Conservation (phyloP, 2,797 vertebrate genomes). For the Tokudaia tokunoshimensis region DNA sequence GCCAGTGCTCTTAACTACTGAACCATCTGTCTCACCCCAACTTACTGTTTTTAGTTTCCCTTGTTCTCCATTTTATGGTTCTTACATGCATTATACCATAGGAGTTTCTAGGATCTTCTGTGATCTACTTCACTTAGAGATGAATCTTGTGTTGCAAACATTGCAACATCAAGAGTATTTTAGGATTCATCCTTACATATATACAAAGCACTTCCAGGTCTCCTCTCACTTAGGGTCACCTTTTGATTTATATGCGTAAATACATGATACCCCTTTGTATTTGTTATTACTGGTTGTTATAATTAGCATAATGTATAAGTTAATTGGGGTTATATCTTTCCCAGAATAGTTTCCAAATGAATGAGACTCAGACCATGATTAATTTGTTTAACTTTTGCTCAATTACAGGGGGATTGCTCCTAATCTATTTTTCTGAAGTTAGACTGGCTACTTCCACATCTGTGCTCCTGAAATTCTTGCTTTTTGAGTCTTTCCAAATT, state of each 20-base stretch:
- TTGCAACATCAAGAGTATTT: background rate
- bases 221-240: background rate
- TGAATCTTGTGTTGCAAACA: background rate
- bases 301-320: too few relatives aligned
- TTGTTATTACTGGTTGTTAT: too few relatives aligned
- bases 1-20: too few relatives aligned
- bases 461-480: background rate
- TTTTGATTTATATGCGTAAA: too few relatives aligned
- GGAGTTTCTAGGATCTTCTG: background rate
- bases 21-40: too few relatives aligned
- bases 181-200: background rate
- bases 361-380: too few relatives aligned
- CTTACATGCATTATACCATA: background rate
- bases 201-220: background rate
- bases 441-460: background rate
- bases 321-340: too few relatives aligned
- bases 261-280: too few relatives aligned
- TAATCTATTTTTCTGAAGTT: background rate
- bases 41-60: too few relatives aligned
- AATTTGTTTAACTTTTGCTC: too few relatives aligned
- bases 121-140: background rate
- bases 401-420: background rate
- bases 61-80: background rate
- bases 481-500: too few relatives aligned
- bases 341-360: too few relatives aligned